phyloP scores from a whole-genome alignment of 2,888 invertebrate genomes.

The Synergus itoensis region DNA sequence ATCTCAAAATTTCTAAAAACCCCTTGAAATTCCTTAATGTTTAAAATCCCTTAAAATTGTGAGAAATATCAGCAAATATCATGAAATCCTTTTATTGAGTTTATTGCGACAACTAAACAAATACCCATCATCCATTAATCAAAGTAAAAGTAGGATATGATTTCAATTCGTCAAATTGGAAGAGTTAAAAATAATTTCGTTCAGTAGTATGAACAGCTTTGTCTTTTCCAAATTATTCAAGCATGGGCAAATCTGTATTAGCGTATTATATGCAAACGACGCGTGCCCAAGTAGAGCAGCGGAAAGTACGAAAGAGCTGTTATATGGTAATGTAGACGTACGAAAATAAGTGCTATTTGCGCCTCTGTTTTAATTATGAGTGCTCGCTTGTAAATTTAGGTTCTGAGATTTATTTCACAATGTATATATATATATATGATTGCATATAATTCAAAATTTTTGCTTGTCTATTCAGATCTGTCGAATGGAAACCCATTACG shows the following conservation, averaged over 20 bases:
- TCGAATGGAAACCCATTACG: not conserved
- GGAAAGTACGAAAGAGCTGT: constrained; percentile 54
- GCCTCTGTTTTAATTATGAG: constrained; percentile 59
- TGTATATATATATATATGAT: not conserved
- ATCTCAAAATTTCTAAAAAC: not conserved
- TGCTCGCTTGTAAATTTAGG: constrained; percentile 57
- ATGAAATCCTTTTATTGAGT: too few relatives aligned
- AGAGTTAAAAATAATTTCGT: constrained; percentile 49
- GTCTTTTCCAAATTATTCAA: constrained; percentile 32
- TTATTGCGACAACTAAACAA: not conserved
- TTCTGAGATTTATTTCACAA: constrained; percentile 16
- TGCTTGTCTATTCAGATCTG: not conserved
- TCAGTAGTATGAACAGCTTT: not conserved
- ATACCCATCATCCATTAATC: not conserved
- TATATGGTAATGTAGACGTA: constrained; percentile 55
- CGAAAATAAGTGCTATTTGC: constrained; percentile 55
- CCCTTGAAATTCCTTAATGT: too few relatives aligned
- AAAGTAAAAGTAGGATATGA: not conserved
- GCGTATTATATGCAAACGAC: constrained; percentile 38
- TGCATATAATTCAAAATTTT: not conserved
- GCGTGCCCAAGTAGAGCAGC: constrained; percentile 51
- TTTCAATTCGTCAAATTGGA: constrained; percentile 3
- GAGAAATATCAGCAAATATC: too few relatives aligned
- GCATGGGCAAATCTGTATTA: constrained; percentile 33
- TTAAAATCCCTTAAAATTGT: too few relatives aligned